Percentiles rank a stretch among this genome's conserved stretches.
These are phyloP conservation scores for Pseudopodoces humilis DNA, from an alignment of 2,113 vertebrate species.

Conservation along the genomic window DNA sequence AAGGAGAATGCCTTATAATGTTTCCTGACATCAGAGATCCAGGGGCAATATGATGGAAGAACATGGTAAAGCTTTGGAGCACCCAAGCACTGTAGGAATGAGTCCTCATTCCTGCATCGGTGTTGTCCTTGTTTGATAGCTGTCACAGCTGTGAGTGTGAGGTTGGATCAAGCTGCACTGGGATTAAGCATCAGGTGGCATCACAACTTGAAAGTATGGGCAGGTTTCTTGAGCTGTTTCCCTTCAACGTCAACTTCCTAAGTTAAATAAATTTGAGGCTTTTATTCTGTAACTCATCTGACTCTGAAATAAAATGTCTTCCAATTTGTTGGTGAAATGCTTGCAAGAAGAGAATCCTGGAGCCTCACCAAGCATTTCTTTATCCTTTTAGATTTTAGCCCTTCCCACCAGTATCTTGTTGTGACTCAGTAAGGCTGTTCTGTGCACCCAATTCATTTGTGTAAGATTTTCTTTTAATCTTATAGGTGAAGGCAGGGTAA, in stretches of 20 bases:
- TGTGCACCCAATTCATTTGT: background rate
- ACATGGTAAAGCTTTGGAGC: background rate
- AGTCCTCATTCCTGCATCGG: background rate
- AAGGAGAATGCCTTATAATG: background rate
- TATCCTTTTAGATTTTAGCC: background rate
- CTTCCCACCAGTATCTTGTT: background rate
- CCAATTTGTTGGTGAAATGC: background rate
- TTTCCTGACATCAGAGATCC: background rate
- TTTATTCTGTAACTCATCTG: background rate
- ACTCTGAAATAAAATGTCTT: constrained; percentile 2
- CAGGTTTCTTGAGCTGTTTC: background rate
- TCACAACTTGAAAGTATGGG: background rate
- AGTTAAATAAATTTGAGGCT: background rate
- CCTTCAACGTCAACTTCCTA: background rate
- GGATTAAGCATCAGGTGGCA: background rate
- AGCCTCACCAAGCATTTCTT: background rate
- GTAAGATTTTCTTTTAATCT: background rate
- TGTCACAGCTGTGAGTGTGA: background rate
- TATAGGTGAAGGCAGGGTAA: background rate
- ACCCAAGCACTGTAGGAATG: background rate
- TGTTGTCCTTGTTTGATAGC: background rate
- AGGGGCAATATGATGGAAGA: background rate
- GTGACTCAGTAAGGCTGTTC: background rate
- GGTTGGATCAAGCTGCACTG: background rate
- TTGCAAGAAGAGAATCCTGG: background rate